phyloP scores from a whole-genome alignment of 92 coral and sea anemone species.

The Porites rus region DNA sequence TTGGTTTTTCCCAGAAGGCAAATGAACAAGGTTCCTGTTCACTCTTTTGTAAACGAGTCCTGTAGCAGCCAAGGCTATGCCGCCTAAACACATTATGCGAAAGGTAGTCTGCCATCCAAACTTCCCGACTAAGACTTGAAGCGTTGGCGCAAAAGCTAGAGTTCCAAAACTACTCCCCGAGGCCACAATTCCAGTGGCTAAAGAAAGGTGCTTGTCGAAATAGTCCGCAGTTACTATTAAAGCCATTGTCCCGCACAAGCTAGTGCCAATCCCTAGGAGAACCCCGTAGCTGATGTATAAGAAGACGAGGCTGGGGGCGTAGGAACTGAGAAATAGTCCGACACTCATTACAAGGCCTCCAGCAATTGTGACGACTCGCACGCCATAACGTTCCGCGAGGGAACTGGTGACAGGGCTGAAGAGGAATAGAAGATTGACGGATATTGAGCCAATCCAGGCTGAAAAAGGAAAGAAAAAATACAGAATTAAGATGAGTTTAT shows the following conservation, averaged over 20 bases:
- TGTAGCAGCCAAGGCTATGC: conserved; percentile 73
- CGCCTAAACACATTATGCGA: conserved; percentile 76
- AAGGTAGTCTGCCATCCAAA: conserved; percentile 82
- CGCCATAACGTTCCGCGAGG: conserved; percentile 87
- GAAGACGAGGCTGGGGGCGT: conserved; percentile 73
- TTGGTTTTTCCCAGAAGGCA: conserved; percentile 12
- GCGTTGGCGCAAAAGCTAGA: conserved; percentile 82
- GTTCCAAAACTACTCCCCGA: conserved; percentile 97
- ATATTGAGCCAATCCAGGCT: conserved; percentile 99
- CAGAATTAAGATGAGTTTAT: no score
- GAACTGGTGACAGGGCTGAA: conserved; percentile 95
- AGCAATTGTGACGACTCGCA: conserved; percentile 81
- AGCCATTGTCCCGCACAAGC: conserved; percentile 91
- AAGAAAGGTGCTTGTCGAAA: conserved; percentile 87
- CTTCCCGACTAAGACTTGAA: conserved; percentile 75
- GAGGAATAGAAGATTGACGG: conserved; percentile 88
- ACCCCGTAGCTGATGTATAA: conserved; percentile 91
- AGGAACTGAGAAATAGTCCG: conserved; percentile 89
- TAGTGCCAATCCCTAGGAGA: conserved; percentile 91
- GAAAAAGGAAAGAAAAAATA: conserved; percentile 9
- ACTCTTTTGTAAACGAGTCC: conserved; percentile 81
- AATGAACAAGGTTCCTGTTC: conserved; percentile 25
- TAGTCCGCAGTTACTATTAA: conserved; percentile 85
- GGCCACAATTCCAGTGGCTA: conserved; percentile 95
- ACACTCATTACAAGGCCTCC: conserved; percentile 90